Evolutionary conservation across 1,140 invertebrate genomes (phyloP).

Genomic region (Nephila pilipes): DNA sequence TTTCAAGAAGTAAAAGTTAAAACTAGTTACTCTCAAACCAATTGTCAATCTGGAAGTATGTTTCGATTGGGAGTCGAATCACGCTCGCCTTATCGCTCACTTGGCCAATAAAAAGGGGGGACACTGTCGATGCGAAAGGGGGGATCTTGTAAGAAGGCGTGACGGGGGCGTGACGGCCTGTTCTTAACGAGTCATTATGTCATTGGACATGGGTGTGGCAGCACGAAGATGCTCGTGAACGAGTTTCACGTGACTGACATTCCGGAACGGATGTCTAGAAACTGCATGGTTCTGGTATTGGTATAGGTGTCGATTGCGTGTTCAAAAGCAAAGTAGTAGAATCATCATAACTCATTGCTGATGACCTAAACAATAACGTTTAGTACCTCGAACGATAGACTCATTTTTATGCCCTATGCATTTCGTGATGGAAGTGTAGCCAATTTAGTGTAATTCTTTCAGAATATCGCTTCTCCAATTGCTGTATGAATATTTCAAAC

Average conservation of each 20-base stretch:
- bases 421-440: neutral
- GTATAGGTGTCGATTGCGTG: conserved; percentile 51
- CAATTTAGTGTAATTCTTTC: neutral
- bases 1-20: conserved; percentile 5
- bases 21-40: neutral
- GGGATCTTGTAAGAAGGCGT: conserved; percentile 68
- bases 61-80: conserved; percentile 50
- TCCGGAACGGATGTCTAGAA: conserved; percentile 30
- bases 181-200: conserved; percentile 76
- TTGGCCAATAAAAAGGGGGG: conserved; percentile 52
- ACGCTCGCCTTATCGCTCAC: conserved; percentile 43
- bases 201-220: conserved; percentile 75
- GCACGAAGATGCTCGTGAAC: conserved; percentile 61
- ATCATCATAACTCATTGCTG: conserved; percentile 35
- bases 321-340: neutral
- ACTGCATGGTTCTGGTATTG: neutral
- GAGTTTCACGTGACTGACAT: conserved; percentile 73
- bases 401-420: neutral
- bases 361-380: conserved; percentile 49
- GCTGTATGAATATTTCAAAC: neutral
- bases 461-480: neutral
- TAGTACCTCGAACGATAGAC: neutral
- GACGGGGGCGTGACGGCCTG: conserved; percentile 61
- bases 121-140: too few species aligned
- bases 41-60: conserved; percentile 4